A percentile compares a stretch with the other conserved stretches of the same genome.
phyloP scores from a whole-genome alignment of 2,888 invertebrate genomes.

The Torymus tubicola region DNA sequence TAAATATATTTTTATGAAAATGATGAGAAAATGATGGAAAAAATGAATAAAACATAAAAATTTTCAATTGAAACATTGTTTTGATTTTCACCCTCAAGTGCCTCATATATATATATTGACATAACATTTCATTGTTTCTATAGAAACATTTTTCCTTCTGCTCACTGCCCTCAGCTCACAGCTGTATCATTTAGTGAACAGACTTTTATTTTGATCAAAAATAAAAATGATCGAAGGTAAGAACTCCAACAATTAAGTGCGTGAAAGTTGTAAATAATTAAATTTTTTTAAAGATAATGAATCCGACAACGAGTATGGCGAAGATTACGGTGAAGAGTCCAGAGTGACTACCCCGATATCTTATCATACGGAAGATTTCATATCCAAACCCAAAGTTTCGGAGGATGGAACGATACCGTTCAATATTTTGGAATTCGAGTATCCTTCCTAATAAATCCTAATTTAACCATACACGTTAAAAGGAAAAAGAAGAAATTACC shows the following conservation, averaged over 20 bases:
- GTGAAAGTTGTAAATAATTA: neutral
- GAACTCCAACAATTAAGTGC: neutral
- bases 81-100: neutral
- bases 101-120: slow-evolving; percentile 35
- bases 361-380: slow-evolving; percentile 78
- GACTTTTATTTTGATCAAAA: neutral
- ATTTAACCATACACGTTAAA: neutral
- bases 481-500: neutral
- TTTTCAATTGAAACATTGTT: slow-evolving; percentile 1
- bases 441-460: slow-evolving; percentile 78
- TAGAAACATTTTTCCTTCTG: slow-evolving; percentile 47
- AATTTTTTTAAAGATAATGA: slow-evolving; percentile 30
- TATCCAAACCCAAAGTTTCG: slow-evolving; percentile 79
- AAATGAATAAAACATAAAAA: slow-evolving; percentile 1
- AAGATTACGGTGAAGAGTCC: slow-evolving; percentile 12
- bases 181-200: neutral
- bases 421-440: slow-evolving; percentile 83
- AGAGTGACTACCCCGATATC: slow-evolving; percentile 37
- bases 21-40: neutral
- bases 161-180: slow-evolving; percentile 1
- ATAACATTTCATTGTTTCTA: slow-evolving; percentile 47
- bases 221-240: slow-evolving; percentile 45
- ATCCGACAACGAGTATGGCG: slow-evolving; percentile 1
- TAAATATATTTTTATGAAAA: slow-evolving; percentile 6
- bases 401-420: slow-evolving; percentile 79